Evolutionary conservation across 2,113 vertebrate genomes (phyloP).

Genomic region (Rana temporaria): DNA sequence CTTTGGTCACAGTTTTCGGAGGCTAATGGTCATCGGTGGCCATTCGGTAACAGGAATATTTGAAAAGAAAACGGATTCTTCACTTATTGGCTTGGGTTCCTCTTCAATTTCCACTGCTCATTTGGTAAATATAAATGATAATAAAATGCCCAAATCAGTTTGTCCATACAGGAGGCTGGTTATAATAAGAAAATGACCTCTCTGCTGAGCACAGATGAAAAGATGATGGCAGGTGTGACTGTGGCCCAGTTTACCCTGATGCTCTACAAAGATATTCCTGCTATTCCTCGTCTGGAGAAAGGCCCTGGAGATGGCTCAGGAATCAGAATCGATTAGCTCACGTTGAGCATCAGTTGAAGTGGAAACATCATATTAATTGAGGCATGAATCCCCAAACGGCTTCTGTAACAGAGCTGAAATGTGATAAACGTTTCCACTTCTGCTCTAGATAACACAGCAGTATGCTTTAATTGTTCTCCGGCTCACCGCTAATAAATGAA

Average conservation of each 20-base stretch:
- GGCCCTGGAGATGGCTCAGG: constrained; percentile 9
- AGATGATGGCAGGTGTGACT: background rate
- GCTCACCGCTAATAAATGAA: constrained; percentile 6
- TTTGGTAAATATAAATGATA: too few species aligned
- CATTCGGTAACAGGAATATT: too few species aligned
- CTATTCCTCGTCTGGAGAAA: background rate
- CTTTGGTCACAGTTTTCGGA: too few species aligned
- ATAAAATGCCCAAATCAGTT: too few species aligned
- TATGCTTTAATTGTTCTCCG: constrained; percentile 5
- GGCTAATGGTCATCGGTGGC: too few species aligned
- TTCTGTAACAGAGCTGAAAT: constrained; percentile 11
- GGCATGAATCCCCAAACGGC: constrained; percentile 22
- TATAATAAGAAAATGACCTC: too few species aligned
- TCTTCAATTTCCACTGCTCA: too few species aligned
- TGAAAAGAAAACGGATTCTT: too few species aligned
- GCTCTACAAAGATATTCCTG: background rate
- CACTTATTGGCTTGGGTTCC: too few species aligned
- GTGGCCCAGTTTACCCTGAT: background rate
- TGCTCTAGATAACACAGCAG: constrained; percentile 17
- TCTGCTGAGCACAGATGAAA: too few species aligned
- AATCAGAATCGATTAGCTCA: constrained; percentile 39
- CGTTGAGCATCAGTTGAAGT: constrained; percentile 34
- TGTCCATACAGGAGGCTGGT: too few species aligned
- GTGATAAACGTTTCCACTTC: constrained; percentile 39
- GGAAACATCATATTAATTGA: constrained; percentile 38